These are phyloP conservation scores for Rhamphomyia laevipes DNA, from an alignment of 2,888 invertebrate genomes.

Conservation along the genomic window DNA sequence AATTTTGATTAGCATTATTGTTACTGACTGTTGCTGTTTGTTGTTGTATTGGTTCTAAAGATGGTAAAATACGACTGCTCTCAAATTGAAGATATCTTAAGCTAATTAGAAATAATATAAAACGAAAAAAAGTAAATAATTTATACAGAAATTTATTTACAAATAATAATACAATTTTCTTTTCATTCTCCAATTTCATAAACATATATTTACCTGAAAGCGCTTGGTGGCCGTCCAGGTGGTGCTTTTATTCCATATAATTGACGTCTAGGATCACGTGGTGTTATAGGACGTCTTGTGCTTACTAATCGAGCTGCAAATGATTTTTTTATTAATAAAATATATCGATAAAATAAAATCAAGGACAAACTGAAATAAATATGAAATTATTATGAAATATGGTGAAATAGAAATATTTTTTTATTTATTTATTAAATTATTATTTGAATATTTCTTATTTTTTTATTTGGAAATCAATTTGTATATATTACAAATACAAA, in stretches of 20 bases:
- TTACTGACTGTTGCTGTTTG: neutral
- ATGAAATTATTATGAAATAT: no score
- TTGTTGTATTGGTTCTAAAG: slow-evolving; percentile 27
- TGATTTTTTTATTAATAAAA: neutral
- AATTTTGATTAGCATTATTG: neutral
- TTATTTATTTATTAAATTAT: no score
- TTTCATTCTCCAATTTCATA: neutral
- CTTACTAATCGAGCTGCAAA: slow-evolving; percentile 41
- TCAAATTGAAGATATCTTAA: slow-evolving; percentile 52
- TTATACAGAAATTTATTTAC: neutral
- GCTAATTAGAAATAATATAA: slow-evolving; percentile 34
- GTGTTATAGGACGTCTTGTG: slow-evolving; percentile 78
- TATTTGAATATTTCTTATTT: no score
- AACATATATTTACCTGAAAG: slow-evolving; percentile 48
- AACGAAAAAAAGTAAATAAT: neutral
- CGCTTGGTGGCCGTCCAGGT: slow-evolving; percentile 56
- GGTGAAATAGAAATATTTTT: no score
- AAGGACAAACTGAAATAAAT: neutral
- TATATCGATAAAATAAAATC: neutral
- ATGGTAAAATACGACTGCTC: slow-evolving; percentile 33
- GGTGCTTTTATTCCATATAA: slow-evolving; percentile 53
- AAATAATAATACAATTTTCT: no score
- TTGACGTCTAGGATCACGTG: slow-evolving; percentile 64
- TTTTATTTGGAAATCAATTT: no score
- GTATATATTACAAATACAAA: no score